These are phyloP conservation scores for Cottoperca gobio DNA, from an alignment of 2,797 vertebrate species.

Conservation along the genomic window DNA sequence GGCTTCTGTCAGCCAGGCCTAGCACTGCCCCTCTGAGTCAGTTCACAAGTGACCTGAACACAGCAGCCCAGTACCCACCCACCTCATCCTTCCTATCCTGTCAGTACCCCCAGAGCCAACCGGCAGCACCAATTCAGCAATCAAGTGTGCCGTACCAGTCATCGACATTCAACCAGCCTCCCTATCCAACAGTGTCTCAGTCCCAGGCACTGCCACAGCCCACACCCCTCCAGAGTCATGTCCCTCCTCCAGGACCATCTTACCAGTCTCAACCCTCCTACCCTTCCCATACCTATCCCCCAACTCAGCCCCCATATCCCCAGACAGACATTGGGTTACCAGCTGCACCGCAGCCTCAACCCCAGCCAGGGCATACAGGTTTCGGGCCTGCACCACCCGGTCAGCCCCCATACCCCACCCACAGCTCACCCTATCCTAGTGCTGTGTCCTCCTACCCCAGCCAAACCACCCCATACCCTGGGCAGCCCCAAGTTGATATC, in stretches of 20 bases:
- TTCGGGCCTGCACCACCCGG: slow-evolving; percentile 88
- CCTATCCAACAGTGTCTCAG: slow-evolving; percentile 87
- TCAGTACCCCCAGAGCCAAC: slow-evolving; percentile 88
- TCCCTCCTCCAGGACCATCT: slow-evolving; percentile 83
- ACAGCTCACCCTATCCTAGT: slow-evolving; percentile 88
- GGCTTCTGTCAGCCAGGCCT: slow-evolving; percentile 85
- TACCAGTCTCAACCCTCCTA: slow-evolving; percentile 89
- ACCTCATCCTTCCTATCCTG: slow-evolving; percentile 88
- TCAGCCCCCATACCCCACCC: slow-evolving; percentile 90
- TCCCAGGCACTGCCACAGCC: slow-evolving; percentile 91
- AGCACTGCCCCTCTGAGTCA: slow-evolving; percentile 88
- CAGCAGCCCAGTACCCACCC: slow-evolving; percentile 85
- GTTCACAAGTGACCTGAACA: slow-evolving; percentile 88
- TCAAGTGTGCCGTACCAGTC: slow-evolving; percentile 79
- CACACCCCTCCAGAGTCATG: slow-evolving; percentile 86
- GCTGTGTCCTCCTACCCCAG: slow-evolving; percentile 86
- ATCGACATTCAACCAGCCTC: slow-evolving; percentile 85
- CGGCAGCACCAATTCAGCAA: slow-evolving; percentile 77
- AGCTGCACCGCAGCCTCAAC: slow-evolving; percentile 78
- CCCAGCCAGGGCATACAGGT: slow-evolving; percentile 86
- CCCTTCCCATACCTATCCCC: slow-evolving; percentile 87
- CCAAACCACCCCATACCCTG: slow-evolving; percentile 87
- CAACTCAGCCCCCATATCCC: slow-evolving; percentile 87
- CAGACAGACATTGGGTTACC: slow-evolving; percentile 87
- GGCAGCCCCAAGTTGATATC: slow-evolving; percentile 87